Conservation (phyloP, 2,113 vertebrate genomes). For the Rhynchomys soricoides region DNA sequence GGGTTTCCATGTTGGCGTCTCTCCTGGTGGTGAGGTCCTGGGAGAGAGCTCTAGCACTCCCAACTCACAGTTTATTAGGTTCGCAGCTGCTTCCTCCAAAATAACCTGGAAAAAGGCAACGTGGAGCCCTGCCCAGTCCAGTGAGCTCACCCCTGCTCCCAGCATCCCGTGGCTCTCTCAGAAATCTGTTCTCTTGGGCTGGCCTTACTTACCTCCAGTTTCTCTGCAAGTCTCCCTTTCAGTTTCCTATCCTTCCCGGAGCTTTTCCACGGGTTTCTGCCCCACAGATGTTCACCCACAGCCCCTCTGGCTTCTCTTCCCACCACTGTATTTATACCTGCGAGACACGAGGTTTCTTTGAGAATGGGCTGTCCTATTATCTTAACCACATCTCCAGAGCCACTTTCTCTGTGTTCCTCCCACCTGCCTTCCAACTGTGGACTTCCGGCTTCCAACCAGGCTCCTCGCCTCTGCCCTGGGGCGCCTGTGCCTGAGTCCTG, state of each 20-base stretch:
- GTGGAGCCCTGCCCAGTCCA: not conserved
- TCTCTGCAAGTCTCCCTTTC: not conserved
- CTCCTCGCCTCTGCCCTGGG: slow-evolving; percentile 36
- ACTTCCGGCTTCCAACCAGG: not conserved
- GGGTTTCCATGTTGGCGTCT: not conserved
- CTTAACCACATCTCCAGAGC: not conserved
- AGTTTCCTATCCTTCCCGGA: not conserved
- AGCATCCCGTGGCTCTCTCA: not conserved
- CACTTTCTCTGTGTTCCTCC: not conserved
- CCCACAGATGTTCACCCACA: not conserved
- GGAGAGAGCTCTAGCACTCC: not conserved
- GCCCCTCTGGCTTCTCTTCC: not conserved
- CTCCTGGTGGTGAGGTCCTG: not conserved
- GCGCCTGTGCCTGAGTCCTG: not conserved
- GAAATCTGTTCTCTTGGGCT: not conserved
- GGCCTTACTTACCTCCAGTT: not conserved
- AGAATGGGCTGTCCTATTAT: not conserved
- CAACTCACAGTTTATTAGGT: not conserved
- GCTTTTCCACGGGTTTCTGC: not conserved
- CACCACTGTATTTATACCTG: not conserved
- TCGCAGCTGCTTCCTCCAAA: not conserved
- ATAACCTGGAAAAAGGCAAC: not conserved
- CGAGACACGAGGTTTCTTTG: not conserved
- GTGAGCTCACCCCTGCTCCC: not conserved
- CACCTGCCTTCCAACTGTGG: not conserved